A percentile compares a stretch with the other conserved stretches of the same genome.
Conservation (phyloP, 2,797 vertebrate genomes). For the Girardinus metallicus region DNA sequence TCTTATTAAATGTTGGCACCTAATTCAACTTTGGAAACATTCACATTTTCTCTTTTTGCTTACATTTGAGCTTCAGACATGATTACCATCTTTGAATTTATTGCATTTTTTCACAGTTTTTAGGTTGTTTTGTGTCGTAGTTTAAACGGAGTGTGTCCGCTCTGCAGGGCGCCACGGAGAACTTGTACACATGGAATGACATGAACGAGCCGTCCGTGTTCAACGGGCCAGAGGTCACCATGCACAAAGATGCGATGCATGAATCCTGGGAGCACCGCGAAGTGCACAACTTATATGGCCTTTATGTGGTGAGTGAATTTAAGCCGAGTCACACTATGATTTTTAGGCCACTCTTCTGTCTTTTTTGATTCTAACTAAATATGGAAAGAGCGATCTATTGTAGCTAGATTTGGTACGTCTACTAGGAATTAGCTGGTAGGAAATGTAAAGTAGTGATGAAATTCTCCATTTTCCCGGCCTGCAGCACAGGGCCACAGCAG, state of each 20-base stretch:
- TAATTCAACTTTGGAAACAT: not conserved
- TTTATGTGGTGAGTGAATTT: constrained; percentile 88
- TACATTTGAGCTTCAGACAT: not conserved
- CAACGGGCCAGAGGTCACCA: constrained; percentile 94
- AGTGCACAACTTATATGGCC: constrained; percentile 92
- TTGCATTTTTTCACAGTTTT: not conserved
- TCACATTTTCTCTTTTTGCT: not conserved
- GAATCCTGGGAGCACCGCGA: constrained; percentile 92
- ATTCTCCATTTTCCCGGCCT: not conserved
- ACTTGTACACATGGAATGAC: constrained; percentile 91
- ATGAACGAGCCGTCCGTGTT: constrained; percentile 96
- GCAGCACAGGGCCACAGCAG: constrained; percentile 91
- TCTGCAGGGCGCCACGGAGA: constrained; percentile 87
- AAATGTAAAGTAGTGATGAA: not conserved
- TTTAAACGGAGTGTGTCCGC: not conserved
- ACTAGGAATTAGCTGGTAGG: not conserved
- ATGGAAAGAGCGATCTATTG: not conserved
- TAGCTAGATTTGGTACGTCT: not conserved
- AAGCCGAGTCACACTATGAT: not conserved
- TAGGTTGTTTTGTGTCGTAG: not conserved
- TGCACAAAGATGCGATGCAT: constrained; percentile 92
- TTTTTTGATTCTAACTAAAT: not conserved
- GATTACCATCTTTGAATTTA: not conserved
- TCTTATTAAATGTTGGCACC: not conserved
- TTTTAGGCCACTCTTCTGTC: not conserved